phyloP scores from a whole-genome alignment of 2,888 invertebrate genomes.

The Lithophane leautieri region DNA sequence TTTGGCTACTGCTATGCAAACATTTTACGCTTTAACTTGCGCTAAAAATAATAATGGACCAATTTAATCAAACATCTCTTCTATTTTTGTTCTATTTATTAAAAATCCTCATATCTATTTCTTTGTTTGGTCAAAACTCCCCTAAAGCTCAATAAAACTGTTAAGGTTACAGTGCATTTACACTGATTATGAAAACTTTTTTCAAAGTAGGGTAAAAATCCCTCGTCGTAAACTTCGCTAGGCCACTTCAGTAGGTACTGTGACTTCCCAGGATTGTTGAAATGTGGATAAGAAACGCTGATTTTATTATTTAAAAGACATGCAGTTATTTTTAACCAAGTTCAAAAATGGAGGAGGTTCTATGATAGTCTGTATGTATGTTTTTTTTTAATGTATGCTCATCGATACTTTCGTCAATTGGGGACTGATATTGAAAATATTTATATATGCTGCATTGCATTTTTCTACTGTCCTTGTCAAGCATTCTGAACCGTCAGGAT shows the following conservation, averaged over 20 bases:
- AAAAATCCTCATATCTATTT: not conserved
- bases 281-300: slow-evolving; percentile 13
- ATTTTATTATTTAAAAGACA: not conserved
- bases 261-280: slow-evolving; percentile 18
- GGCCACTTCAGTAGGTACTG: slow-evolving; percentile 9
- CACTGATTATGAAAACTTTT: slow-evolving; percentile 49
- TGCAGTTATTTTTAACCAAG: not conserved
- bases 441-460: no score
- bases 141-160: not conserved
- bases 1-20: not conserved
- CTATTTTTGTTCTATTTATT: not conserved
- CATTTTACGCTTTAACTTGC: not conserved
- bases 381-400: no score
- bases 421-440: no score
- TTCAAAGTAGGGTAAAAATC: slow-evolving; percentile 22
- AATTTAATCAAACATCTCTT: not conserved
- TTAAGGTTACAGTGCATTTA: slow-evolving; percentile 22
- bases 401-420: no score
- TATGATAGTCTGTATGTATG: no score
- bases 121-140: slow-evolving; percentile 21
- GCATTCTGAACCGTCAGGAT: not conserved
- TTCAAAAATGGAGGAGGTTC: no score
- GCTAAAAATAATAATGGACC: no score
- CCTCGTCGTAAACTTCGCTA: slow-evolving; percentile 32
- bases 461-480: no score